Conservation (phyloP, 2,113 vertebrate species). For the Psittacula cyanocephala region DNA sequence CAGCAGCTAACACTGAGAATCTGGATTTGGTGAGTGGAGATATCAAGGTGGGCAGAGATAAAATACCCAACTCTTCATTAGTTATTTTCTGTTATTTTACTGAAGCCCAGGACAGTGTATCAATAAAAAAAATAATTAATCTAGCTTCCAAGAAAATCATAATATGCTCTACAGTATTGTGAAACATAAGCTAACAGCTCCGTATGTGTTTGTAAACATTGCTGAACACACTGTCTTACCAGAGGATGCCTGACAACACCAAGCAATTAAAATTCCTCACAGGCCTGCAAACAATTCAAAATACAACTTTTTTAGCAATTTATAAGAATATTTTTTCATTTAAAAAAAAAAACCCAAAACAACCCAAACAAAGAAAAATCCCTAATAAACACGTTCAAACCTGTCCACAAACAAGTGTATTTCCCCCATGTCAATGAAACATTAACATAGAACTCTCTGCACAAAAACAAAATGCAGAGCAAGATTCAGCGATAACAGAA, state of each 20-base stretch:
- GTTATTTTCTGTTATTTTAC: neutral
- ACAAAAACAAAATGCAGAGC: neutral
- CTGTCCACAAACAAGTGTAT: neutral
- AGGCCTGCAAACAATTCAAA: neutral
- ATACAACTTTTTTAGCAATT: neutral
- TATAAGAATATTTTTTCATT: neutral
- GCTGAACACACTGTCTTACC: neutral
- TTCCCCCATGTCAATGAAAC: neutral
- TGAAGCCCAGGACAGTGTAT: neutral
- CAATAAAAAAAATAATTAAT: neutral
- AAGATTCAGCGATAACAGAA: neutral
- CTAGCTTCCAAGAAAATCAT: neutral
- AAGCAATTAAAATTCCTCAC: neutral
- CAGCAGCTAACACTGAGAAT: neutral
- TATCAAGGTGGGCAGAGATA: neutral
- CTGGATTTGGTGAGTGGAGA: neutral
- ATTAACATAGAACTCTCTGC: accelerated
- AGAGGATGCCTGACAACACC: neutral
- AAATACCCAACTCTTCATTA: neutral
- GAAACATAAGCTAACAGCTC: neutral
- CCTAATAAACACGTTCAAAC: neutral
- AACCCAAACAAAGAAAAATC: neutral
- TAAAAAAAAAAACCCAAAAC: neutral
- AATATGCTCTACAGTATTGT: neutral
- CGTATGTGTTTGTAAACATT: accelerated